A percentile compares a stretch with the other conserved stretches of the same genome.
Evolutionary conservation across 2,888 invertebrate genomes (phyloP).

Genomic region (Salpingus planirostris): DNA sequence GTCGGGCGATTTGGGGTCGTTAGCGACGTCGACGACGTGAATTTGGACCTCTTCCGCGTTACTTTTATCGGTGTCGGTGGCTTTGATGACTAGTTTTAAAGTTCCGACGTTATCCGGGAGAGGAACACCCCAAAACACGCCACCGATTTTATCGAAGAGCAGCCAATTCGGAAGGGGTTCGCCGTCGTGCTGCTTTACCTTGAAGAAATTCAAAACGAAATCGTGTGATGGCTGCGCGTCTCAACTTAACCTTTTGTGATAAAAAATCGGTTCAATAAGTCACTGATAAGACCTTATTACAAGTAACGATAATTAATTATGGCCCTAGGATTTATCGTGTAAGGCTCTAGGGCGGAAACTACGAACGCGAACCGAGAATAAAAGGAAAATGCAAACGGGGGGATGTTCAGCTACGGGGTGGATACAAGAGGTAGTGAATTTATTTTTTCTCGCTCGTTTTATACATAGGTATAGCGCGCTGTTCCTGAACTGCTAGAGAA

Average conservation of each 20-base stretch:
- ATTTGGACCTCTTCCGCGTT: constrained; percentile 61
- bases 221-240: background rate
- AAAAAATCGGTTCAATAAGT: constrained; percentile 6
- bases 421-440: too few relatives aligned
- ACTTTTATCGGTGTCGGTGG: constrained; percentile 36
- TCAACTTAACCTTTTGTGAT: constrained; percentile 4
- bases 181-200: constrained; percentile 41
- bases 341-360: too few relatives aligned
- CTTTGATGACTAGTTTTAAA: constrained; percentile 54
- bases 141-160: constrained; percentile 58
- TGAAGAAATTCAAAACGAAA: constrained; percentile 15
- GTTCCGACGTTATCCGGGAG: constrained; percentile 57
- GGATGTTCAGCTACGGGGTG: too few relatives aligned
- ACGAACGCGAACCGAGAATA: too few relatives aligned
- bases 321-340: too few relatives aligned
- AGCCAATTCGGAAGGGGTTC: constrained; percentile 57
- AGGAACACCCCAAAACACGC: constrained; percentile 69
- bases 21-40: constrained; percentile 44
- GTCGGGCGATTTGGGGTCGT: constrained; percentile 16
- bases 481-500: too few relatives aligned
- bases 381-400: too few relatives aligned
- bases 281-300: constrained; percentile 7
- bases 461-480: too few relatives aligned
- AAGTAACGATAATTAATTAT: constrained; percentile 6
- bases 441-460: too few relatives aligned